Evolutionary conservation across 2,113 vertebrate species (phyloP).

Genomic region (Meriones unguiculatus): DNA sequence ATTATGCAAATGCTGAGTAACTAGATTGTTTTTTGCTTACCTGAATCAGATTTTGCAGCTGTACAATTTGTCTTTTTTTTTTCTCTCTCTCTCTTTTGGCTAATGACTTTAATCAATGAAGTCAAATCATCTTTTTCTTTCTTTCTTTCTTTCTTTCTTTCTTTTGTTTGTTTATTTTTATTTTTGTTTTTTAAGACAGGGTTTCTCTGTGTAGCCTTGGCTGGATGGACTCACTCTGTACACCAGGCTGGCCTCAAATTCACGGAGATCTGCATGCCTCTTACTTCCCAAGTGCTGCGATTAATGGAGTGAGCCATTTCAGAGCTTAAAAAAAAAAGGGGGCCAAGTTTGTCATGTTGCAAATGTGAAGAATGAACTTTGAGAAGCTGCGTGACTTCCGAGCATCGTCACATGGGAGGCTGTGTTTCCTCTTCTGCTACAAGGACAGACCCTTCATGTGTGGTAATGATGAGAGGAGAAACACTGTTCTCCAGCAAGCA

Average conservation of each 20-base stretch:
- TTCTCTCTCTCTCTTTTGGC: neutral
- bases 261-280: too few relatives aligned
- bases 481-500: neutral
- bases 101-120: conserved; percentile 24
- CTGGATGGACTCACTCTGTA: too few relatives aligned
- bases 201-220: too few relatives aligned
- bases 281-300: too few relatives aligned
- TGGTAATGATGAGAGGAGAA: neutral
- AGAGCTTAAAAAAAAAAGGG: neutral
- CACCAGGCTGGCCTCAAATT: too few relatives aligned
- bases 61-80: conserved; percentile 49
- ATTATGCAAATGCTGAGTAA: conserved; percentile 48
- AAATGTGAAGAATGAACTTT: neutral
- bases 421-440: neutral
- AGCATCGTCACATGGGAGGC: neutral
- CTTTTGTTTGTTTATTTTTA: too few relatives aligned
- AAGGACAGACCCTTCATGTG: neutral
- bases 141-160: too few relatives aligned
- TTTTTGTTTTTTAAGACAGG: too few relatives aligned
- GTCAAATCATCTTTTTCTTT: neutral
- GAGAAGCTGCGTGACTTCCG: neutral
- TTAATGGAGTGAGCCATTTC: neutral
- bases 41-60: conserved; percentile 58
- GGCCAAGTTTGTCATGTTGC: conserved; percentile 44
- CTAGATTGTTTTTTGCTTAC: conserved; percentile 46